Conservation (phyloP, 2,888 invertebrate species). For the Andrena trimmerana region DNA sequence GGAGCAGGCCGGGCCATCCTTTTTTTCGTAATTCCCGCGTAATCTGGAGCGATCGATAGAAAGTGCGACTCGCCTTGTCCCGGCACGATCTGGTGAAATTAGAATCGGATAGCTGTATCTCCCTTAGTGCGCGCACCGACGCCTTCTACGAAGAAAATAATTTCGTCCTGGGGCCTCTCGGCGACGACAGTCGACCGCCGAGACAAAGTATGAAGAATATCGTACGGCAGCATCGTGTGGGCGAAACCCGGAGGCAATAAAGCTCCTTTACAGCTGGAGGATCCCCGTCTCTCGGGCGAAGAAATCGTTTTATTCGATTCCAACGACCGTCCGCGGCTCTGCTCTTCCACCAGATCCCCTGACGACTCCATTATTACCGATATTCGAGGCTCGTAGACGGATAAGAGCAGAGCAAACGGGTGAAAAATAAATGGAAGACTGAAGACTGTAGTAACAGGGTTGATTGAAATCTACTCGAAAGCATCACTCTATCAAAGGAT, state of each 20-base stretch:
- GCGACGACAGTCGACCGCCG: neutral
- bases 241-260: conserved; percentile 19
- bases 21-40: neutral
- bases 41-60: neutral
- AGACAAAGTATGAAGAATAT: conserved; percentile 23
- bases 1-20: no score
- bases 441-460: neutral
- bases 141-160: neutral
- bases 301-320: conserved; percentile 34
- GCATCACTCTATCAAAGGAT: no score
- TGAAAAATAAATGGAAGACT: neutral
- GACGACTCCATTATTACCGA: conserved; percentile 6
- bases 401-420: neutral
- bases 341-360: neutral
- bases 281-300: conserved; percentile 16
- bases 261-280: conserved; percentile 14
- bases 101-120: no score
- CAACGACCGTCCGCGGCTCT: neutral
- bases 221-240: conserved; percentile 7
- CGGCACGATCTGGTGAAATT: no score
- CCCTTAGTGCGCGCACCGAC: no score
- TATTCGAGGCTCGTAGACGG: neutral
- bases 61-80: no score
- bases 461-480: no score
- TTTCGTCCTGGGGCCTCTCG: neutral